Conservation (phyloP, 2,113 vertebrate genomes). For the Xiphophorus maculatus region DNA sequence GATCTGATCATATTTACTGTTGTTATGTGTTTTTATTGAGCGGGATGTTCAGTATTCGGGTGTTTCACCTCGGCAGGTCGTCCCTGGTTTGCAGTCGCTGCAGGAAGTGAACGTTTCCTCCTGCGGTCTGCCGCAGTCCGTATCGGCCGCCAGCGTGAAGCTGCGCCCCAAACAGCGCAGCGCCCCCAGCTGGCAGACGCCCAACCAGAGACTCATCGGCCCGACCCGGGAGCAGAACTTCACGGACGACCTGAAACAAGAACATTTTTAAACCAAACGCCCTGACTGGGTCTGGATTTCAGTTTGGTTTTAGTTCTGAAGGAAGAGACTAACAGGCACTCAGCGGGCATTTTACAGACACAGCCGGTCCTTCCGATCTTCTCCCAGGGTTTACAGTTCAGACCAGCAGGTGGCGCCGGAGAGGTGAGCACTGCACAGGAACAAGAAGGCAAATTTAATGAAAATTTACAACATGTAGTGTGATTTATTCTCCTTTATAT, state of each 20-base stretch:
- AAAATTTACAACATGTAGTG: no score
- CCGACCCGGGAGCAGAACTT: constrained; percentile 79
- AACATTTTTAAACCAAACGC: not conserved
- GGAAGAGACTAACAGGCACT: constrained; percentile 86
- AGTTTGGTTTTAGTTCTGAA: not conserved
- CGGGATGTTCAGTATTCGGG: not conserved
- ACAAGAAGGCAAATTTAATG: not conserved
- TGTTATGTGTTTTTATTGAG: no score
- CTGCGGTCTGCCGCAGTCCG: constrained; percentile 76
- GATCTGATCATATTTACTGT: no score
- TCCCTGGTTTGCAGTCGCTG: constrained; percentile 79
- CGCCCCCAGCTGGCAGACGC: constrained; percentile 87
- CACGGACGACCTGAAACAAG: constrained; percentile 82
- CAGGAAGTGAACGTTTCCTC: constrained; percentile 69
- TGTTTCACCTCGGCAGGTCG: constrained; percentile 82
- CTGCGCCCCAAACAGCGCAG: constrained; percentile 83
- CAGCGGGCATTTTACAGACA: constrained; percentile 88
- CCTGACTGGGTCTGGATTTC: not conserved
- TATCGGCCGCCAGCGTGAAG: constrained; percentile 69
- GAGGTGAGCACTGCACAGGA: constrained; percentile 26
- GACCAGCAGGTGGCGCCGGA: constrained; percentile 48
- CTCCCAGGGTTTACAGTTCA: constrained; percentile 87
- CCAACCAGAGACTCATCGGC: constrained; percentile 66
- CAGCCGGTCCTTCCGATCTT: constrained; percentile 78
- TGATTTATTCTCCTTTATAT: no score